Evolutionary conservation across 1,140 invertebrate genomes (phyloP), one percentile per base, ranked within the genome.

Genomic region (Caenorhabditis latens): DNA sequence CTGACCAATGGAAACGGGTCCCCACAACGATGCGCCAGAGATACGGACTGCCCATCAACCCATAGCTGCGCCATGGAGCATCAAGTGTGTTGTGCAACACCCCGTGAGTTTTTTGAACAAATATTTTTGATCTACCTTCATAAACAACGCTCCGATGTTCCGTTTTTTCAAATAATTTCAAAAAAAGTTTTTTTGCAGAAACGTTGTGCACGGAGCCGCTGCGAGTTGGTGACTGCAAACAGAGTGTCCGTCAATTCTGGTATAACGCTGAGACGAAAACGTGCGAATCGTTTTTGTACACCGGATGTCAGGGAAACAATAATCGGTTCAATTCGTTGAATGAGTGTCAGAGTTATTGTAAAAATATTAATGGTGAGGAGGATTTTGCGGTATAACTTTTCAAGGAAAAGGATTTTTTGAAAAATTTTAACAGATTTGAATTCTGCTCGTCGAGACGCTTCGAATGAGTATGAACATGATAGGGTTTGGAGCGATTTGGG

Each of bases 71-170:
- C 92, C 46, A 87, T 90, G 13, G 88, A 89, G 8, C 91, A 92
- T 67, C 90, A 90, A 85, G 91, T 92, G 48, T 92, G 91, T 61
- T 92, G 91, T 87, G 91, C 91, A 6, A 92, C 91, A 50, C 90
- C 91, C 13, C 91, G 90, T 91, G 86, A 42, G 88, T 83, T 32
- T 16, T 55, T 55, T n/a, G 42, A 14, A 7, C 24, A 13, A 83
- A 55, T 21, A 55, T 55, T 83, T 50, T 32, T 8, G 4, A 21
- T 48, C 16, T 53, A n/a, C 48, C 4, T 57, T 32, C 32, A 32
- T 9, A 79, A 24, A 24, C 24, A 42, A 79, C 16, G 19, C 42
- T 79, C 71, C 71, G 53, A 89, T 87, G n/a, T 42, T 50, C 48
- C 24, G 19, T 13, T 63, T 32, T 57, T 53, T 11, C 2, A 32